Evolutionary conservation across 2,113 vertebrate genomes (phyloP), one percentile per base, ranked within the genome.

Genomic region (Phycodurus eques): DNA sequence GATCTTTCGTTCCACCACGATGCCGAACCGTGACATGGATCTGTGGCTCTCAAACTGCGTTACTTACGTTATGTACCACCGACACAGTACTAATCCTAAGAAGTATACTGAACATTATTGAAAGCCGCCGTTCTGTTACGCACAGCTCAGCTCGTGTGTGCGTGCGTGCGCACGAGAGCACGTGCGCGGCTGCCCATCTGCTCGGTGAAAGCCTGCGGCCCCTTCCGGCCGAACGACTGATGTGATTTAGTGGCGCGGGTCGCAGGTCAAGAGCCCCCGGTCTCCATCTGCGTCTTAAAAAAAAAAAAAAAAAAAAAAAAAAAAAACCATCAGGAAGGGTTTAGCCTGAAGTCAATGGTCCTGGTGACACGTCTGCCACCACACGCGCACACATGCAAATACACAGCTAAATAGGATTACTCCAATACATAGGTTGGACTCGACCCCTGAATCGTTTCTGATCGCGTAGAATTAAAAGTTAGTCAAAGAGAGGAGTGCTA

Each of bases 251-350:
- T 88, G 77, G 59, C 35, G 73, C 43, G 27, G 86, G 88, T 90
- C 86, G 88, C 78, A 90, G 87, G 86, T 91, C 86, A 87, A 90
- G 88, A 88, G 86, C 76, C 83, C 74, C 85, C 75, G 82, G 80
- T 87, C 88, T 86, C 87, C 88, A 89, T 92, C 87, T 92, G 89
- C 47, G 64, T 78, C 73, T 84, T 79, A 84, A 88, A 43, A 64
- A 63, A 42, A 27, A 43, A 3, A 39, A 39, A 83, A 88, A n/a
- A 43, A 63, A 39, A 14, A 43, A 22, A 65, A 64, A 44, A 83
- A 88, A 89, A 87, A 88, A 83, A 74, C 88, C 84, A 87, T 91
- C 83, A 84, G 88, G 88, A 89, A 89, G 77, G 85, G 85, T 89
- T 90, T 89, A 89, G 75, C 54, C 68, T 75, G 79, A 79, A 89